phyloP scores from a whole-genome alignment of 2,797 vertebrate genomes.

The Acropternis orthonyx region DNA sequence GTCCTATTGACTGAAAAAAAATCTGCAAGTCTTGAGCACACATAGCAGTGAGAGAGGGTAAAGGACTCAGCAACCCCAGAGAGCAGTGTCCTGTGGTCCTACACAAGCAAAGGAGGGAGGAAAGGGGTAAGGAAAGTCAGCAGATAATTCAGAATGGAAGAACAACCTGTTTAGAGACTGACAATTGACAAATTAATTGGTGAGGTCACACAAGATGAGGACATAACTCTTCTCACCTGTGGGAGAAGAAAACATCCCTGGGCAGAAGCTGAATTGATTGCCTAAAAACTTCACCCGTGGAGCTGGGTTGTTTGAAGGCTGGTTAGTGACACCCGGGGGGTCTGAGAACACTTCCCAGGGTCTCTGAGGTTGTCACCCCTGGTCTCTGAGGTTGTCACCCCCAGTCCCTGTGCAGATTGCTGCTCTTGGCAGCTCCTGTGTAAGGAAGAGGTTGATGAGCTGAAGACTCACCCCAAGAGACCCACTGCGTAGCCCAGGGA shows the following conservation, averaged over 20 bases:
- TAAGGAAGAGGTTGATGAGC: background rate
- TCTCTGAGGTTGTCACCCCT: background rate
- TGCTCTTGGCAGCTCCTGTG: background rate
- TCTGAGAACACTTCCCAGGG: background rate
- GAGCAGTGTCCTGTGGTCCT: accelerated
- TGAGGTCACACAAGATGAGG: background rate
- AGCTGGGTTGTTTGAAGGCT: background rate
- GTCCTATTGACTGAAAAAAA: background rate
- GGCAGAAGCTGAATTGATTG: background rate
- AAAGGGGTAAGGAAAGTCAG: background rate
- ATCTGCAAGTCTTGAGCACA: background rate
- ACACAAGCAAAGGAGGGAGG: background rate
- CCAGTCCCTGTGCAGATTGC: background rate
- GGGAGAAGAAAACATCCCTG: background rate
- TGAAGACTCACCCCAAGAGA: background rate
- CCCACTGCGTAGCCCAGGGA: accelerated
- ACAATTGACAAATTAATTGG: background rate
- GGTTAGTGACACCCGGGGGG: no score
- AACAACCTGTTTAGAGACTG: background rate
- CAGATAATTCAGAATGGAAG: background rate
- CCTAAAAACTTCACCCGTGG: accelerated
- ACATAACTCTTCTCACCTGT: background rate
- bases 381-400: background rate
- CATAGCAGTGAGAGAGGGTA: accelerated
- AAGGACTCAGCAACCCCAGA: background rate